Conservation (phyloP, 2,888 invertebrate species). For the Thecocarcelia acutangulata region DNA sequence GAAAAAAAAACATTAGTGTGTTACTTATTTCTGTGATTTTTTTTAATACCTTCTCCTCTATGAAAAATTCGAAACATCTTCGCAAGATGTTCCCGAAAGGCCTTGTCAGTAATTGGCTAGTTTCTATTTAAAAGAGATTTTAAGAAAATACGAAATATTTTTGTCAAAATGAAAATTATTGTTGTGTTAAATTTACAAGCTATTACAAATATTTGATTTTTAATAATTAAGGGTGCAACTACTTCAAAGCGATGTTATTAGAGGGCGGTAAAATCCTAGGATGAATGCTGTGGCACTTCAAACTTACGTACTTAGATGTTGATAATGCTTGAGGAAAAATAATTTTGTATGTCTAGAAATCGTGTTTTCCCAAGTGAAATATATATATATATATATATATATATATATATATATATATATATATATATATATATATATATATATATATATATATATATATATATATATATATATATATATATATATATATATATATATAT, state of each 20-base stretch:
- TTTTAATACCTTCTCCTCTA: constrained; percentile 50
- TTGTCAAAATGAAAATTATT: constrained; percentile 31
- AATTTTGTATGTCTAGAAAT: too few species aligned
- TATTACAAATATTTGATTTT: constrained; percentile 42
- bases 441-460: too few species aligned
- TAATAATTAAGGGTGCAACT: constrained; percentile 54
- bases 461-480: too few species aligned
- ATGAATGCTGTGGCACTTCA: too few species aligned
- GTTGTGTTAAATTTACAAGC: constrained; percentile 47
- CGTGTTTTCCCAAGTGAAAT: too few species aligned
- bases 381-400: too few species aligned
- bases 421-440: too few species aligned
- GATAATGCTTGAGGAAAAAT: too few species aligned
- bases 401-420: too few species aligned
- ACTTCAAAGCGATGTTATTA: constrained; percentile 52
- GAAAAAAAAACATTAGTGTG: constrained; percentile 50
- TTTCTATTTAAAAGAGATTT: constrained; percentile 49
- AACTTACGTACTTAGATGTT: too few species aligned
- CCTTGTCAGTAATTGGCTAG: constrained; percentile 45
- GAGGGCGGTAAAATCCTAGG: too few species aligned
- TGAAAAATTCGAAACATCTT: constrained; percentile 52
- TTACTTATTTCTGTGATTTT: constrained; percentile 62
- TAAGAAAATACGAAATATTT: constrained; percentile 43
- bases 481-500: too few species aligned
- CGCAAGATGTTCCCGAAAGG: constrained; percentile 38